Conservation (phyloP, 2,888 invertebrate species). For the Dryococelus australis region DNA sequence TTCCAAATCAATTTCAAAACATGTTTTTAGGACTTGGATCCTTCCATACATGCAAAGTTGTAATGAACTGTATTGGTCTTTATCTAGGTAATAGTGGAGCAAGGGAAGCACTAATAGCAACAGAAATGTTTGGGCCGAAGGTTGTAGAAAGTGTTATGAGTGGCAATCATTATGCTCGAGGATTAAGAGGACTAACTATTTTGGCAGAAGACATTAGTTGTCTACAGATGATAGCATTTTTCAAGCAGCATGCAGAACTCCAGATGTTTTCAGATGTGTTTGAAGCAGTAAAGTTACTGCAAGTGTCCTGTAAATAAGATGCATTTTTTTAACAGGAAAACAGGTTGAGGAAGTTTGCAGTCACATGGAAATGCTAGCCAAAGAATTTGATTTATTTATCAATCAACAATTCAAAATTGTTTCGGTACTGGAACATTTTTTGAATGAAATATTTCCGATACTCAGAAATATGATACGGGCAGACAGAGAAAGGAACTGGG, state of each 20-base stretch:
- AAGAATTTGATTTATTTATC: conserved; percentile 7
- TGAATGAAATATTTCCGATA: conserved; percentile 3
- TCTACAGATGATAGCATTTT: conserved; percentile 18
- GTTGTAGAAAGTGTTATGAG: too few relatives aligned
- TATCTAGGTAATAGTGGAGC: too few relatives aligned
- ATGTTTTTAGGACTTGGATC: not conserved
- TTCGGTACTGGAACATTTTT: conserved; percentile 5
- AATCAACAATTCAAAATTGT: conserved; percentile 6
- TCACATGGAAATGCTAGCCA: not conserved
- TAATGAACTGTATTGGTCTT: too few relatives aligned
- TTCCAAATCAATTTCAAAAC: conserved; percentile 13
- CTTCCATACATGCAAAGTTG: too few relatives aligned
- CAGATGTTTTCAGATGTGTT: not conserved
- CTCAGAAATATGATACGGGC: not conserved
- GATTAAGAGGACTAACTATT: not conserved
- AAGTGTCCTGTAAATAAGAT: not conserved
- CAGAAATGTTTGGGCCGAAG: too few relatives aligned
- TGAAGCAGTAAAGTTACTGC: conserved; percentile 10
- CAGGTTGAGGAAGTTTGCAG: conserved; percentile 22
- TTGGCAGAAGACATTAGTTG: not conserved
- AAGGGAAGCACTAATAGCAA: too few relatives aligned
- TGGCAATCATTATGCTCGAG: too few relatives aligned
- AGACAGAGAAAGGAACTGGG: not conserved
- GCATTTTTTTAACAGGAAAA: not conserved
- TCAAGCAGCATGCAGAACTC: conserved; percentile 16